Base-by-base conservation (phyloP, 1,140 invertebrate species). In the Spodoptera frugiperda region DNA sequence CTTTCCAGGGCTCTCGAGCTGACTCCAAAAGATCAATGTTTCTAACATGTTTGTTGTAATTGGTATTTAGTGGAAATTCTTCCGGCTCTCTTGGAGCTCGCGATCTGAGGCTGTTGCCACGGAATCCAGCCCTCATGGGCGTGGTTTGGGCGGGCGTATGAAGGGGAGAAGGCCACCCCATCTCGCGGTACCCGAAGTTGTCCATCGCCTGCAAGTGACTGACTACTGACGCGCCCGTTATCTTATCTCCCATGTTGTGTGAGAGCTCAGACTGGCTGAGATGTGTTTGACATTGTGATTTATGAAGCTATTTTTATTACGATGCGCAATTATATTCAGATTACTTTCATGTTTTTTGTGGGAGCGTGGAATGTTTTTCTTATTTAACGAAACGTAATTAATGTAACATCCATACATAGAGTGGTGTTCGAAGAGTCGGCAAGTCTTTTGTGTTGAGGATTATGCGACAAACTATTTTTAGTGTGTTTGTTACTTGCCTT, bases 111-210 rank as follows among this genome's bases (percentile, higher is more conserved):
- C 83, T 92, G 57, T 86, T 86, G 3, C 76, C 59, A 44, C 59
- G 82, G 5, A 88, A 76, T 3, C 87, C 86, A 0, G 85, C 81
- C 73, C 90, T 83, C 1, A 83, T 84, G 0, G 89, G 81, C 6
- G 86, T 86, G 14, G 85, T 86, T n/a, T 81, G 68, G 10, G 83
- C 75, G 9, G 88, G 89, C 6, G 89, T 89, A 44, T 89, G 88
- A 0, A 87, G 78, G n/a, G 89, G 86, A 68, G 89, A 85, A 54
- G 89, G 87, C 89, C 90, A 91, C 71, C 87, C 88, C 90, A 92
- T 91, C 68, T 94, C 92, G 81, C 92, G 92, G 78, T 94, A 94
- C 81, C 92, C 92, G 82, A 94, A 94, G 88, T 94, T 94, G 78
- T 88, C 86, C 86, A 88, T 88, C 65, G 76, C 39, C 51, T 21